These are phyloP conservation scores for Acanthosepion esculentum DNA, from an alignment of 2,888 invertebrate genomes.

Conservation along the genomic window DNA sequence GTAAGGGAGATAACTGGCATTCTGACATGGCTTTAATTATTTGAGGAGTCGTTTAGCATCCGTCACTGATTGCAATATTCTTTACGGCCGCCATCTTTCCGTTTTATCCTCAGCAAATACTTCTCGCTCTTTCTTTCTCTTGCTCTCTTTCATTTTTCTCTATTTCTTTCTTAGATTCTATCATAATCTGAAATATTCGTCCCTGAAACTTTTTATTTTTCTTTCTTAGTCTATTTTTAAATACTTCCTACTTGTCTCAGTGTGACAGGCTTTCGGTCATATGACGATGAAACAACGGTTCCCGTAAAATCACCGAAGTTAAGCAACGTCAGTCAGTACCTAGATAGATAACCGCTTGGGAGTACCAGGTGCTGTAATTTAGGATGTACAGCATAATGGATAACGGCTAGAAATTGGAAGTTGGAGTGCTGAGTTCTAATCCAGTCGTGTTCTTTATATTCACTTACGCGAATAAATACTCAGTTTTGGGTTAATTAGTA, in stretches of 20 bases:
- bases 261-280: no score
- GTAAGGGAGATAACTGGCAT: conserved; percentile 33
- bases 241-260: neutral
- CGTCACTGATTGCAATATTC: conserved; percentile 33
- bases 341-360: no score
- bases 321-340: no score
- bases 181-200: neutral
- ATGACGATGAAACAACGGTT: no score
- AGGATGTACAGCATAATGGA: no score
- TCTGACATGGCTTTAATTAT: conserved; percentile 33
- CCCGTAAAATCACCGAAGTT: no score
- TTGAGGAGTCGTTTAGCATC: conserved; percentile 33
- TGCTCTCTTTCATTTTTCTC: neutral
- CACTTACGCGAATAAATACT: no score
- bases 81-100: neutral
- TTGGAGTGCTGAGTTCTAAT: no score
- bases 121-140: neutral
- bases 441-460: no score
- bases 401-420: no score
- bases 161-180: neutral
- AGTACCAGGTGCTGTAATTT: no score
- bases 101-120: neutral
- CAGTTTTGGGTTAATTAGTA: no score
- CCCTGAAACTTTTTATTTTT: neutral
- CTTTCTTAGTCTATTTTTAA: neutral